Percentiles rank a stretch among this genome's conserved stretches.
These are phyloP conservation scores for Isoperla grammatica DNA, from an alignment of 2,888 invertebrate genomes.

Conservation along the genomic window DNA sequence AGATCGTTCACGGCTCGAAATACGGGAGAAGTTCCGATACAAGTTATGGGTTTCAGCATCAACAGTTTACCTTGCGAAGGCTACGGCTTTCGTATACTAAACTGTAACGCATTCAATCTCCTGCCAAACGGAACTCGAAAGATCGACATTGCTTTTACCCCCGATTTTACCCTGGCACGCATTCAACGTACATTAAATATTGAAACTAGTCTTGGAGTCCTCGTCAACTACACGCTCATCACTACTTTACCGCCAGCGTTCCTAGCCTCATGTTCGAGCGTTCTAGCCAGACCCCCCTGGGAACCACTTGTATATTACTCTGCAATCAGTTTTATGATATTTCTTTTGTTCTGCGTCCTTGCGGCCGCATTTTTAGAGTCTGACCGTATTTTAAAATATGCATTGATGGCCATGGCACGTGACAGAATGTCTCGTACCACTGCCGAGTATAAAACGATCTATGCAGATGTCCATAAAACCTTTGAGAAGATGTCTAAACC, in stretches of 20 bases:
- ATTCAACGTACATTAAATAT: constrained; percentile 60
- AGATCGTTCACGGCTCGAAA: constrained; percentile 81
- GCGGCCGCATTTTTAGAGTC: constrained; percentile 67
- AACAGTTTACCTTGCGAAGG: constrained; percentile 66
- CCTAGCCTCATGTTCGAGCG: constrained; percentile 61
- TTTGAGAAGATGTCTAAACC: neutral
- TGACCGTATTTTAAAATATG: constrained; percentile 57
- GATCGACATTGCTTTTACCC: constrained; percentile 82
- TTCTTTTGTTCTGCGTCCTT: constrained; percentile 58
- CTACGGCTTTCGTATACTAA: constrained; percentile 70
- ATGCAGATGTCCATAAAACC: constrained; percentile 6
- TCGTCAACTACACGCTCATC: constrained; percentile 62
- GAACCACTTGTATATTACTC: constrained; percentile 64
- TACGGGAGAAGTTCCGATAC: constrained; percentile 84
- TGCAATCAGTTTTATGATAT: constrained; percentile 53
- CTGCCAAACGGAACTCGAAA: constrained; percentile 66
- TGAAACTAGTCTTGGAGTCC: constrained; percentile 54
- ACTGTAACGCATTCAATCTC: constrained; percentile 66
- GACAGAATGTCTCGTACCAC: constrained; percentile 39
- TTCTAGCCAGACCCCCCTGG: constrained; percentile 69
- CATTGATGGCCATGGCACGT: constrained; percentile 47
- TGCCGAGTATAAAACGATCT: constrained; percentile 1
- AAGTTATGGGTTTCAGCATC: constrained; percentile 61
- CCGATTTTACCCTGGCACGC: constrained; percentile 76
- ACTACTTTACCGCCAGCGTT: constrained; percentile 60